Evolutionary conservation across 2,113 vertebrate genomes (phyloP), one percentile per base, ranked within the genome.

Genomic region (Malurus alboscapulatus): DNA sequence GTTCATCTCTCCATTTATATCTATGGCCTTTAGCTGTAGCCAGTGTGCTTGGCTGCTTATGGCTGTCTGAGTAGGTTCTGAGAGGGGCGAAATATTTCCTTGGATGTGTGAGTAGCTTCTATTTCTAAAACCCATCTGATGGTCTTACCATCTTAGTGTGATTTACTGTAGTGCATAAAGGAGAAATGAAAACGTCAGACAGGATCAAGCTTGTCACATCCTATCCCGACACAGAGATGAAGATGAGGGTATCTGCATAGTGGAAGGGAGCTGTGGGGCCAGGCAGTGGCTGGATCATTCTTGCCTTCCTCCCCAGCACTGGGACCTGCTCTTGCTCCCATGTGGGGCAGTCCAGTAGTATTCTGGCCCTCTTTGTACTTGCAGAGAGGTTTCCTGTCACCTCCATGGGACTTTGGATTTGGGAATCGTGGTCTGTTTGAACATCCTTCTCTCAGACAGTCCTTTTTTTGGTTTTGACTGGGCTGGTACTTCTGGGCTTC

Each of bases 211-310:
- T 61, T 69, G 20, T 42, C 32, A 36, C 7, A 8, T 62, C 42
- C 38, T 51, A 21, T 47, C 38, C 20, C 14, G 20, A 25, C 36
- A 30, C 2, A 2, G 26, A 12, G 36, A 40, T 67, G 27, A 14
- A 54, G 58, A 21, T 2, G 3, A 73, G 26, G 38, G 18, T 0
- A 0, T 38, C 48, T 68, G 48, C 2, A 3, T 29, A 29, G 40
- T 77, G 22, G 55, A 54, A 27, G 32, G 32, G 38, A 66, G 9
- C 29, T 69, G 30, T 1, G 2, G 62, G 22, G 12, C 17, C 2
- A 3, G n/a, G 47, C 7, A 15, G 17, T 11, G 6, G 16, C 72
- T 45, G n/a, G 30, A 61, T 27, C 16, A 80, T 42, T 15, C 11
- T 42, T 65, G 63, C 1, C 4, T 81, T 65, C 30, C 21, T 74